Evolutionary conservation across 2,797 vertebrate species (phyloP).

Genomic region (Microctenopoma stevenorrisi): DNA sequence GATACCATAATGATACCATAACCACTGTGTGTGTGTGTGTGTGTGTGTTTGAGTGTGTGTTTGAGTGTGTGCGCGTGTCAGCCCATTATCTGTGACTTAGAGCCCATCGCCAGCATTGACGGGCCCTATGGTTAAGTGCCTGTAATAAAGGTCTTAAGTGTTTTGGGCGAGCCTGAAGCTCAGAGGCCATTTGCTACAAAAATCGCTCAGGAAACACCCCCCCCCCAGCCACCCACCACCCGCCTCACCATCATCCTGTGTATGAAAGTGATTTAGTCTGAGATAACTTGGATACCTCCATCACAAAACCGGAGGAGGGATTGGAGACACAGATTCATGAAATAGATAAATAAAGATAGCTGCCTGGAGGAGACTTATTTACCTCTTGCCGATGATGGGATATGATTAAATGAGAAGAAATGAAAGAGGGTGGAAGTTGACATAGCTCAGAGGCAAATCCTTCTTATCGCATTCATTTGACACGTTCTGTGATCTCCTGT

Average conservation of each 20-base stretch:
- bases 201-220: slow-evolving; percentile 25
- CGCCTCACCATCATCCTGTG: slow-evolving; percentile 27
- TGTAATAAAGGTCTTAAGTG: slow-evolving; percentile 79
- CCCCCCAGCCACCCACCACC: neutral
- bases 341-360: slow-evolving; percentile 59
- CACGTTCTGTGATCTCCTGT: slow-evolving; percentile 34
- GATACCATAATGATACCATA: slow-evolving; percentile 62
- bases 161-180: slow-evolving; percentile 68
- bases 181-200: slow-evolving; percentile 59
- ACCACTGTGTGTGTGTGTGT: slow-evolving; percentile 27
- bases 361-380: slow-evolving; percentile 62
- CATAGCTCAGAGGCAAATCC: slow-evolving; percentile 55
- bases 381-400: slow-evolving; percentile 54
- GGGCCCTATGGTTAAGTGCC: slow-evolving; percentile 72
- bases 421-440: slow-evolving; percentile 35
- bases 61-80: slow-evolving; percentile 10
- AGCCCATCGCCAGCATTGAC: slow-evolving; percentile 60
- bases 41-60: slow-evolving; percentile 22
- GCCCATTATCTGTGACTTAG: slow-evolving; percentile 75
- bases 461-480: slow-evolving; percentile 57
- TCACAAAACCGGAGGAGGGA: slow-evolving; percentile 41
- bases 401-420: slow-evolving; percentile 63
- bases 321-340: slow-evolving; percentile 54
- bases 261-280: slow-evolving; percentile 44
- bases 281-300: slow-evolving; percentile 47